phyloP scores from a whole-genome alignment of 1,140 invertebrate species.

The Heterodera schachtii region DNA sequence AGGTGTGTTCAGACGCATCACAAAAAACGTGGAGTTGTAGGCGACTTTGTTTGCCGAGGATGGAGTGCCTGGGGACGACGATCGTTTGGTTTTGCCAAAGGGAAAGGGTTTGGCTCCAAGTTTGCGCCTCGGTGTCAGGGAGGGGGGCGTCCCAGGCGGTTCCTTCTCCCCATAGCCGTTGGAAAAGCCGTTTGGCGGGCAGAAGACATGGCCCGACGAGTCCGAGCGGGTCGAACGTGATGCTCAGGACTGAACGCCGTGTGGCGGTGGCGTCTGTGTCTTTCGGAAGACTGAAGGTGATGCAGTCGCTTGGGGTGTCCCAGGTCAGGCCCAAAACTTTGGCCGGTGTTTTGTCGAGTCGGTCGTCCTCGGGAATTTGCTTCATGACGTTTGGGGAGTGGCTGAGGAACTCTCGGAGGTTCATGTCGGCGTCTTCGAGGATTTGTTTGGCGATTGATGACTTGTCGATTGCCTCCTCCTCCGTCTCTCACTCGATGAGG shows the following conservation, averaged over 20 bases:
- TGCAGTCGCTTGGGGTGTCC: neutral
- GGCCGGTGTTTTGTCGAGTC: neutral
- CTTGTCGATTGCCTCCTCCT: neutral
- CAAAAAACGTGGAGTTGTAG: neutral
- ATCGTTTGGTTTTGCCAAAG: neutral
- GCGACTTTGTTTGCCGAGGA: neutral
- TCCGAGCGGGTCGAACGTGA: neutral
- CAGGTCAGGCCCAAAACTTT: neutral
- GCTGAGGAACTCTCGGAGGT: neutral
- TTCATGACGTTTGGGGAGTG: too few relatives aligned
- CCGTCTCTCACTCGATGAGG: slow-evolving; percentile 2
- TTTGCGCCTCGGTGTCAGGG: neutral
- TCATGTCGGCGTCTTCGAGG: neutral
- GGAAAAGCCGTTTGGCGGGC: neutral
- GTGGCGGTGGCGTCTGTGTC: neutral
- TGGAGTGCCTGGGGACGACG: neutral
- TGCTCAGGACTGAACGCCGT: neutral
- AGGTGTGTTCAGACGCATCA: neutral
- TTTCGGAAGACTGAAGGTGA: neutral
- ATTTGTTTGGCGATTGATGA: neutral
- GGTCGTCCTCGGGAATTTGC: neutral
- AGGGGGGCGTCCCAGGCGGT: neutral
- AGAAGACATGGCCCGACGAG: neutral
- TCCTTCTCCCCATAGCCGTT: neutral
- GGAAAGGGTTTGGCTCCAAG: neutral